These are phyloP conservation scores for Thaumetopoea pityocampa DNA, from an alignment of 1,140 invertebrate species.

Conservation along the genomic window DNA sequence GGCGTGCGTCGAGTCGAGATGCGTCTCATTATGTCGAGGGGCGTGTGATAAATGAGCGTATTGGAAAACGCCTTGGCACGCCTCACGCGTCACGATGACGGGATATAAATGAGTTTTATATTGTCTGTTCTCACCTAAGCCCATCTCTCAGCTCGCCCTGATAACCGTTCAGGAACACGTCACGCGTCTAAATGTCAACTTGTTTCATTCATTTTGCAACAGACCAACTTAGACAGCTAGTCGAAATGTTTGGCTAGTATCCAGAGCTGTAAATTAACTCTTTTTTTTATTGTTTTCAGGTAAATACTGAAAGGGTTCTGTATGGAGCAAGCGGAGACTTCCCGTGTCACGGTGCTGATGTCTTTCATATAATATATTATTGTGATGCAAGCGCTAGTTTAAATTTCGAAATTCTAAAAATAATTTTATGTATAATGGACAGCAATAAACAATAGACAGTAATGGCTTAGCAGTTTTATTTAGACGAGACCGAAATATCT, in stretches of 20 bases:
- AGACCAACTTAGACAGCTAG: conserved; percentile 64
- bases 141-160: conserved; percentile 43
- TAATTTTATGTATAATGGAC: too few relatives aligned
- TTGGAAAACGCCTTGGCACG: conserved; percentile 66
- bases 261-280: conserved; percentile 70
- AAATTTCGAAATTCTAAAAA: too few relatives aligned
- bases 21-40: conserved; percentile 56
- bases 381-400: too few relatives aligned
- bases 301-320: conserved; percentile 63
- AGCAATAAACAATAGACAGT: conserved; percentile 8
- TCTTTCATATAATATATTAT: too few relatives aligned
- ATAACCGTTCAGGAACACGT: conserved; percentile 56
- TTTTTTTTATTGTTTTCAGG: conserved; percentile 71
- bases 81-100: conserved; percentile 62
- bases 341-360: conserved; percentile 30
- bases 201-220: conserved; percentile 63
- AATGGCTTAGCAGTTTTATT: conserved; percentile 17
- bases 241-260: conserved; percentile 65
- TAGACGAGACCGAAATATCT: neutral
- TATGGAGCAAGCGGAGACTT: conserved; percentile 30
- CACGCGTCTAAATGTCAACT: conserved; percentile 40
- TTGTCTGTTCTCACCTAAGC: conserved; percentile 66
- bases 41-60: conserved; percentile 62
- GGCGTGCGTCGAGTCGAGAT: too few relatives aligned
- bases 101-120: conserved; percentile 69